Percentiles rank a stretch among this genome's conserved stretches.
These are phyloP conservation scores for Gambusia affinis DNA, from an alignment of 2,113 vertebrate genomes.

Conservation along the genomic window DNA sequence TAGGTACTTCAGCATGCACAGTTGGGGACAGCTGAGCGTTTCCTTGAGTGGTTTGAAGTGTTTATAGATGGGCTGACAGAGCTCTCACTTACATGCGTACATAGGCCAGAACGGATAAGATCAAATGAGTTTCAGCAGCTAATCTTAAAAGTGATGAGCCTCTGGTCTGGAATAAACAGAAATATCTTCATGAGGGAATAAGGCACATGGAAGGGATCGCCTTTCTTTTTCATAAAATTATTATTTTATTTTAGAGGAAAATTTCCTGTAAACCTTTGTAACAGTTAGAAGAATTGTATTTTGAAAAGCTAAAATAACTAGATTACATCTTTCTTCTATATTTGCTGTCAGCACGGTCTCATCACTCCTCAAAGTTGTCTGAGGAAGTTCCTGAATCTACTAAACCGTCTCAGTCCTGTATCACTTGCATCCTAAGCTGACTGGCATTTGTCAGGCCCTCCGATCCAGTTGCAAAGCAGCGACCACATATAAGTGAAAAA, in stretches of 20 bases:
- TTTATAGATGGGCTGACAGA: conserved; percentile 64
- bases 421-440: conserved; percentile 34
- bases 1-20: not conserved
- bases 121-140: conserved; percentile 50
- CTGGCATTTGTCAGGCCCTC: conserved; percentile 57
- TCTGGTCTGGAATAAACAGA: not conserved
- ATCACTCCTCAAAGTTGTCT: no score
- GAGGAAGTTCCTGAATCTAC: conserved; percentile 14
- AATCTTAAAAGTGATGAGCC: conserved; percentile 41
- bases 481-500: conserved; percentile 63
- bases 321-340: no score
- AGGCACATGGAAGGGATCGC: no score
- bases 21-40: conserved; percentile 43
- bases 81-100: conserved; percentile 24
- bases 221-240: no score
- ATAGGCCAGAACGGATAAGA: conserved; percentile 43
- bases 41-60: conserved; percentile 41
- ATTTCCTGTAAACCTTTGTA: no score
- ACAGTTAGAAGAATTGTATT: conserved; percentile 43
- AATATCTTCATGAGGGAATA: not conserved
- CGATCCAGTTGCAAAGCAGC: conserved; percentile 67
- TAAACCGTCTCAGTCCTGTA: no score
- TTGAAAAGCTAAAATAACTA: conserved; percentile 5
- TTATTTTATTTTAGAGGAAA: no score
- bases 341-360: no score